Evolutionary conservation across 1,140 invertebrate genomes (phyloP), one percentile per base, ranked within the genome.

Genomic region (Heliothis subflexa): DNA sequence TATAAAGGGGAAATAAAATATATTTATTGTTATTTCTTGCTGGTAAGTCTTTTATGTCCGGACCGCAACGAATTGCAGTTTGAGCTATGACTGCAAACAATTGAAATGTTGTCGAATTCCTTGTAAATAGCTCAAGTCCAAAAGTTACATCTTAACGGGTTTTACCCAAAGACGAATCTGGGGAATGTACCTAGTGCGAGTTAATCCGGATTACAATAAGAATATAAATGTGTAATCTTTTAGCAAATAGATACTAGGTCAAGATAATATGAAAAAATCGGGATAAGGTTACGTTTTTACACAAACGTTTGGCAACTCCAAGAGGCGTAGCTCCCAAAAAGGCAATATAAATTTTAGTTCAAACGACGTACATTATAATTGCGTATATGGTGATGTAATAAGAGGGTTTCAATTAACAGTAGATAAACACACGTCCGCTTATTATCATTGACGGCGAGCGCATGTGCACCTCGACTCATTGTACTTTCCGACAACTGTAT

Each of bases 401-500:
- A 71, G 1, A 50, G 68, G 49, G 2, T 71, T 18, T 71, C 50
- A 70, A 70, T 71, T 71, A 54, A 71, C 66, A 47, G 64, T 21
- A 71, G 68, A 71, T 71, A 71, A 71, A 52, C 62, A 50, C 64
- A 54, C 68, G 68, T 54, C 68, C 68, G 68, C 68, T 54, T 49
- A 71, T 71, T 71, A 54, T 71, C 68, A 71, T 33, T 54, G 50
- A 54, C 68, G 54, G 68, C 50, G 21, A 49, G 25, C 50, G 50
- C 25, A 71, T 54, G 12, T 68, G 68, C 49, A 71, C 68, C 49
- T 40, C 64, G 45, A 3, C 5, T 68, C 45, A 14, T 68, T 68
- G 11, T 54, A 71, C 50, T 49, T 33, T 54, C 25, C 50, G 12
- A 5, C 18, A 54, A n/a, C 1, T 14, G 13, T 71, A 47, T 18